phyloP scores from a whole-genome alignment of 2,888 invertebrate genomes.

The Pharmacophagus antenor region DNA sequence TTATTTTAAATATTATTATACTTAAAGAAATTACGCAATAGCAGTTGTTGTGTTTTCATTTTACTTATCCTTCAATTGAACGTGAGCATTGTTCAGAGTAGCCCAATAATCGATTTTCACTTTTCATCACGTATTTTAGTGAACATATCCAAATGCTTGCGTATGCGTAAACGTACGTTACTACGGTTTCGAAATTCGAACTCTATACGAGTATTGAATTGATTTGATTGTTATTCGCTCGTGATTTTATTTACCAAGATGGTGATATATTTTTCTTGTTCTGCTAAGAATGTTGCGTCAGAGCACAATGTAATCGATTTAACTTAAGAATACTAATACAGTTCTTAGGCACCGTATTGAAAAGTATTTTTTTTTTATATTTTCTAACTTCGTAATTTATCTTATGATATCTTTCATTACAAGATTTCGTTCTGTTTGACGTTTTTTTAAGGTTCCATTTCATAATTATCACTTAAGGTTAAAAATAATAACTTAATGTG shows the following conservation, averaged over 20 bases:
- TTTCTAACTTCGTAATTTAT: no score
- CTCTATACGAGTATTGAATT: slow-evolving; percentile 49
- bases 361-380: background rate
- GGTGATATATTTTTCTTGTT: slow-evolving; percentile 22
- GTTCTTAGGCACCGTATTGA: slow-evolving; percentile 5
- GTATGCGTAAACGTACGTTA: slow-evolving; percentile 36
- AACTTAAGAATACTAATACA: slow-evolving; percentile 18
- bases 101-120: slow-evolving; percentile 44
- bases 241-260: slow-evolving; percentile 39
- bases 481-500: no score
- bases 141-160: slow-evolving; percentile 46
- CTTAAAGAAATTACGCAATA: slow-evolving; percentile 13
- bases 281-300: slow-evolving; percentile 27
- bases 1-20: background rate
- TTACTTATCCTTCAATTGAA: slow-evolving; percentile 27
- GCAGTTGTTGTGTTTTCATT: slow-evolving; percentile 9
- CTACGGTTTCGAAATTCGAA: slow-evolving; percentile 54
- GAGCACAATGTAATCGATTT: slow-evolving; percentile 11
- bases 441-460: no score
- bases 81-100: slow-evolving; percentile 27
- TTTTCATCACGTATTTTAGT: slow-evolving; percentile 58
- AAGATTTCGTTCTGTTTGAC: no score
- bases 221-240: slow-evolving; percentile 37
- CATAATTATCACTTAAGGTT: no score
- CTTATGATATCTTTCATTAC: no score